Evolutionary conservation across 2,113 vertebrate genomes (phyloP), one percentile per base, ranked within the genome.

Genomic region (Lophura nycthemera): DNA sequence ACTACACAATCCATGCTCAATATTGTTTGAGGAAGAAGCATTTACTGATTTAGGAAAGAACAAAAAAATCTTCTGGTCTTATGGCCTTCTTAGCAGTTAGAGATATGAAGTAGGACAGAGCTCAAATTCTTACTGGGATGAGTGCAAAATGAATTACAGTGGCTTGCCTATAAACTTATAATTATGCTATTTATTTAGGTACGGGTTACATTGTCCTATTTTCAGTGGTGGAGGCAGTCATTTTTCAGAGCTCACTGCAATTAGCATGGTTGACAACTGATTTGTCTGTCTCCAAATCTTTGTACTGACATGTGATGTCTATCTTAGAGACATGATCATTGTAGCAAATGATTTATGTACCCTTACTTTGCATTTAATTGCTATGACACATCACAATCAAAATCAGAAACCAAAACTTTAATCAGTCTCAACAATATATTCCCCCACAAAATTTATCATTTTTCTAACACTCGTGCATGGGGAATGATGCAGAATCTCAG

Each of bases 291-390:
- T 88, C 73, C 36, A 80, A 59, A 69, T 60, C 59, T 75, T 90
- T 92, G 60, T 89, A 47, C 34, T 93, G 86, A 83, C 48, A 78
- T 47, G 34, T 11, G 42, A 88, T 57, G n/a, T 79, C 88, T 95
- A 17, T 86, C 65, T 88, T 43, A 61, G 63, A 72, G 87, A 89
- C 22, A 72, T 29, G 61, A 47, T 89, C 89, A 75, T 67, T 87
- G 76, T 77, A 92, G 77, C 73, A 20, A 71, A 83, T 42, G 56
- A 95, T 92, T 86, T 88, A 88, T 80, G 70, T 76, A 66, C 56
- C 25, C 71, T 83, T 92, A 56, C 22, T 97, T 90, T 95, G 74
- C 78, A 85, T 92, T 88, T 90, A 94, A 92, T 93, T 96, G 80
- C 80, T 60, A 56, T 96, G 95, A 91, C 83, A 94, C 61, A 93